These are phyloP conservation scores for Antedon bifida DNA, from an alignment of 35 echinoderm and acorn worm species.

Conservation along the genomic window DNA sequence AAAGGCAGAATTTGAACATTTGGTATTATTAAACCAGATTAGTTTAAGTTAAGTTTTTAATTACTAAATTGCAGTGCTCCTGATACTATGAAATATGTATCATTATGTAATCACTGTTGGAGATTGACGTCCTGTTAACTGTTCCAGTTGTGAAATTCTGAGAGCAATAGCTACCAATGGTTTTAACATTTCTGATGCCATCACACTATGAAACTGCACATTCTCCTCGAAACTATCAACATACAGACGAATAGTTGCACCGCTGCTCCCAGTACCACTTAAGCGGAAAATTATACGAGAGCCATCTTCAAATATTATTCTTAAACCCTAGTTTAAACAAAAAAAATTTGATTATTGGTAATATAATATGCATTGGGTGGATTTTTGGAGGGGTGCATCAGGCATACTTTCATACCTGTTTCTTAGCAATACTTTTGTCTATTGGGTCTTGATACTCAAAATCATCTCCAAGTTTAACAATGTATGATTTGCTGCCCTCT, in stretches of 20 bases:
- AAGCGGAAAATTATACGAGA: slow-evolving; percentile 72
- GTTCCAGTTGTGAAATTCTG: slow-evolving; percentile 54
- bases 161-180: slow-evolving; percentile 64
- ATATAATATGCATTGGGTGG: too few relatives aligned
- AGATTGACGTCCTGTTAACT: slow-evolving; percentile 52
- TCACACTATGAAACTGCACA: slow-evolving; percentile 19
- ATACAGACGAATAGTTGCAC: slow-evolving; percentile 74
- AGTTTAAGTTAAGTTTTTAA: too few relatives aligned
- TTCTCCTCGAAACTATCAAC: slow-evolving; percentile 74
- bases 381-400: too few relatives aligned
- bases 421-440: slow-evolving; percentile 58
- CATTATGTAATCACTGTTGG: slow-evolving; percentile 92
- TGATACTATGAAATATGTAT: too few relatives aligned
- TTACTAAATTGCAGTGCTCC: too few relatives aligned
- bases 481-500: slow-evolving; percentile 57
- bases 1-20: too few relatives aligned
- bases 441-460: slow-evolving; percentile 89
- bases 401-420: slow-evolving; percentile 77
- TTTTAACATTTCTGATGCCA: slow-evolving; percentile 49
- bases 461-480: slow-evolving; percentile 69
- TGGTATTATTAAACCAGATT: too few relatives aligned
- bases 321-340: slow-evolving; percentile 46
- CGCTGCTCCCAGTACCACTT: slow-evolving; percentile 83
- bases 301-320: slow-evolving; percentile 76
- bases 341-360: background rate